phyloP scores from a whole-genome alignment of 2,113 vertebrate species.

The Callipepla californica region DNA sequence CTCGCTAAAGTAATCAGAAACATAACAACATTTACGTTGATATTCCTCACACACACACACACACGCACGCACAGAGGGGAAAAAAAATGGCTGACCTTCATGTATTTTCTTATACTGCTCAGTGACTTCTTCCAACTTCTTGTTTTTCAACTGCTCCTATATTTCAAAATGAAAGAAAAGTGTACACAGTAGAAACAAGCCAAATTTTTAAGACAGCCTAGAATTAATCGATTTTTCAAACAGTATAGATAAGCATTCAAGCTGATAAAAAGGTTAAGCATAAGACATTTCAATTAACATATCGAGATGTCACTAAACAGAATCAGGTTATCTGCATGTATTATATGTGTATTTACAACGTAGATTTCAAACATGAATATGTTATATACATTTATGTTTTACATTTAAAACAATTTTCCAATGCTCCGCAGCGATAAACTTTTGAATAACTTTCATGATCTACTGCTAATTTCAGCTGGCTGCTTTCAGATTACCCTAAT shows the following conservation, averaged over 20 bases:
- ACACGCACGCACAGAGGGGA: background rate
- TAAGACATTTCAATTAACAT: background rate
- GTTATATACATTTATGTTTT: background rate
- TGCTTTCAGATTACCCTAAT: background rate
- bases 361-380: no score
- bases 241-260: background rate
- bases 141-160: conserved; percentile 81
- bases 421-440: background rate
- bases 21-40: background rate
- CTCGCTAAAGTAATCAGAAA: no score
- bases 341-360: no score
- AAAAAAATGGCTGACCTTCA: conserved; percentile 79
- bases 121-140: conserved; percentile 78
- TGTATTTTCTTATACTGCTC: conserved; percentile 80
- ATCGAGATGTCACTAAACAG: background rate
- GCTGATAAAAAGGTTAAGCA: background rate
- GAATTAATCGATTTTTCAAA: background rate
- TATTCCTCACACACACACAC: background rate
- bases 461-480: background rate
- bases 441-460: background rate
- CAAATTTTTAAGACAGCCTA: background rate
- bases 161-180: conserved; percentile 12
- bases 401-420: background rate
- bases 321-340: background rate
- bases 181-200: background rate